Evolutionary conservation across 2,113 vertebrate species (phyloP).

Genomic region (Tauraco erythrolophus): DNA sequence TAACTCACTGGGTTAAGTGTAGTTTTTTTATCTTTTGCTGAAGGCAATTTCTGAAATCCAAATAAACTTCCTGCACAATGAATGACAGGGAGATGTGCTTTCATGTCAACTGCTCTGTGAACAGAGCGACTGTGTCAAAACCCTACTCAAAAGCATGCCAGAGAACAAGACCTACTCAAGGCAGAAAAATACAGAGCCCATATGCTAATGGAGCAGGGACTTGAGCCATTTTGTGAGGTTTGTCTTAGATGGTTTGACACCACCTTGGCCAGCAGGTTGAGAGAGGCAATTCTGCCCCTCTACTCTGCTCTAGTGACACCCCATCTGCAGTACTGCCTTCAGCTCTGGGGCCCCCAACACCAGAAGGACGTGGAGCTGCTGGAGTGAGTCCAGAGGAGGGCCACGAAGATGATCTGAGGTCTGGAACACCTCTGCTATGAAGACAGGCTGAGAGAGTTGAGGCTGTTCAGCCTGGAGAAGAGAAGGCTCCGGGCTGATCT

Average conservation of each 20-base stretch:
- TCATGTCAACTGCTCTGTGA: background rate
- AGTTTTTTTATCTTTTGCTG: background rate
- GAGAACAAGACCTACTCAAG: background rate
- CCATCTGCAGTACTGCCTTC: no score
- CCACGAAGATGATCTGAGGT: no score
- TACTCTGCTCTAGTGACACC: no score
- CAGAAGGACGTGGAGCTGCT: no score
- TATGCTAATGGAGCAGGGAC: background rate
- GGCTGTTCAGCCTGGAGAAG: no score
- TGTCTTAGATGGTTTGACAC: background rate
- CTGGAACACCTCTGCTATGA: no score
- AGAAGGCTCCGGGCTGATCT: no score
- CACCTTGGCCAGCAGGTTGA: background rate
- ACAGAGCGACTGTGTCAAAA: background rate
- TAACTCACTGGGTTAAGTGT: background rate
- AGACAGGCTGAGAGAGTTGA: no score
- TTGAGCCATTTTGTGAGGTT: background rate
- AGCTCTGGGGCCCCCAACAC: no score
- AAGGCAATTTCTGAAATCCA: background rate
- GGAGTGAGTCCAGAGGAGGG: no score
- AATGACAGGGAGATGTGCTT: background rate
- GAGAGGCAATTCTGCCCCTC: no score
- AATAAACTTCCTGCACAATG: background rate
- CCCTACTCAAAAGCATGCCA: background rate
- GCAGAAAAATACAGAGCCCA: background rate